Evolutionary conservation across 1,140 invertebrate genomes (phyloP).

Genomic region (Drosophila jambulina): DNA sequence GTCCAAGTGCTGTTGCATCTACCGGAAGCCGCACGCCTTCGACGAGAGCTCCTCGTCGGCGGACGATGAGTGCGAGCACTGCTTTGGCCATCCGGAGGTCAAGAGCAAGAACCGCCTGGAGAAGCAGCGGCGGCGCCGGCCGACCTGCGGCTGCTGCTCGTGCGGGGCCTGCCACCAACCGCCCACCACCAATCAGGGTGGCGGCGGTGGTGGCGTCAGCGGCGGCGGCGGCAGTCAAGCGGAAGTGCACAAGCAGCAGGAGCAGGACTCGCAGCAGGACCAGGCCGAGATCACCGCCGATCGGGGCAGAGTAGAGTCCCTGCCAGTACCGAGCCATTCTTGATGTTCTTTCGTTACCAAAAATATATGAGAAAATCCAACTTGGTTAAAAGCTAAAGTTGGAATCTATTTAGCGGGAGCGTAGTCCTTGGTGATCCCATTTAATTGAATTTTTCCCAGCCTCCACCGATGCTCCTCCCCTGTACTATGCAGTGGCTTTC

Average conservation of each 20-base stretch:
- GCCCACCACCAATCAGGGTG: neutral
- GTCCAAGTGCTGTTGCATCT: constrained; percentile 97
- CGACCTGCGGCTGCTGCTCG: neutral
- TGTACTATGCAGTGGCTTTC: neutral
- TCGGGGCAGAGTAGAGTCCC: neutral
- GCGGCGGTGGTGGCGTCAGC: no score
- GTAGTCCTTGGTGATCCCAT: neutral
- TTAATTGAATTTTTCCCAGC: constrained; percentile 20
- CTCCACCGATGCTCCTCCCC: no score
- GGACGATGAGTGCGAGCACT: constrained; percentile 93
- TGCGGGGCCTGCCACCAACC: neutral
- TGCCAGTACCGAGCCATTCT: neutral
- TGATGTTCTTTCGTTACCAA: neutral
- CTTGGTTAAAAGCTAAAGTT: neutral
- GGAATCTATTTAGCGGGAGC: neutral
- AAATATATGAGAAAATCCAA: neutral
- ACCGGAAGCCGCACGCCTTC: constrained; percentile 92
- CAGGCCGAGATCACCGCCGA: neutral
- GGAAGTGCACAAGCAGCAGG: neutral
- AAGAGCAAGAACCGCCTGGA: constrained; percentile 86
- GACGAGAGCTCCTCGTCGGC: constrained; percentile 93
- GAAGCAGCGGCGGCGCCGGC: constrained; percentile 22
- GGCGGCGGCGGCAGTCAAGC: neutral
- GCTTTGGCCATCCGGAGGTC: constrained; percentile 92
- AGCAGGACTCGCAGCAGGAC: neutral